Percentiles rank a stretch among this genome's conserved stretches.
phyloP scores from a whole-genome alignment of 2,113 vertebrate genomes.

The Corythornis vintsioides region DNA sequence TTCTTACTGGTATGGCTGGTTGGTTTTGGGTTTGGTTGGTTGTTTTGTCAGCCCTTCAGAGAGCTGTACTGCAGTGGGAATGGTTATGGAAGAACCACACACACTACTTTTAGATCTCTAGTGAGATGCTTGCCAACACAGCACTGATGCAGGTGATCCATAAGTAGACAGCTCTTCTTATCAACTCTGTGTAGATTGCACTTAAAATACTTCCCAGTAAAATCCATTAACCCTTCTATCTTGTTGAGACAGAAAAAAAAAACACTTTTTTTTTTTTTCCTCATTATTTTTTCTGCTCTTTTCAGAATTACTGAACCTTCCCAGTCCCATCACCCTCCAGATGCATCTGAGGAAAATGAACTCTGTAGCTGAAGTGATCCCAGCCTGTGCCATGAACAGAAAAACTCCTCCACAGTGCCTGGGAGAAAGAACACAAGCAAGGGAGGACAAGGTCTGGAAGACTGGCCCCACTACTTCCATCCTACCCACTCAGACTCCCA shows the following conservation, averaged over 20 bases:
- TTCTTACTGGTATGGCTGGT: background rate
- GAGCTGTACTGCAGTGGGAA: background rate
- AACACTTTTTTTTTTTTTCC: background rate
- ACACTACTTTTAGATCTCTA: background rate
- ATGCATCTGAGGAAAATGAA: background rate
- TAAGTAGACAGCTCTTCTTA: background rate
- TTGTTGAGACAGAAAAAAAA: background rate
- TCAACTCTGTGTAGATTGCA: background rate
- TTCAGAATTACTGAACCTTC: background rate
- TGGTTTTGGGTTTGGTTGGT: background rate
- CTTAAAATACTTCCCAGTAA: background rate
- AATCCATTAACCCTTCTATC: background rate
- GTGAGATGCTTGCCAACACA: background rate
- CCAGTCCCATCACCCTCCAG: background rate
- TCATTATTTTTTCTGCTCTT: background rate
- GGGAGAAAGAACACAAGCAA: background rate
- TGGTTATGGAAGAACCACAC: rapidly evolving
- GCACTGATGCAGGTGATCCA: background rate
- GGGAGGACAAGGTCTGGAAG: background rate
- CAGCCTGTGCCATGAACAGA: background rate
- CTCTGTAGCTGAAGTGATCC: background rate
- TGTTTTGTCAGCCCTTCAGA: background rate
- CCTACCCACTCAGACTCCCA: background rate
- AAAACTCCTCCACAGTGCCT: background rate
- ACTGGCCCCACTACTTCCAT: background rate